Evolutionary conservation across 2,797 vertebrate species (phyloP).

Genomic region (Gallinago stenura): DNA sequence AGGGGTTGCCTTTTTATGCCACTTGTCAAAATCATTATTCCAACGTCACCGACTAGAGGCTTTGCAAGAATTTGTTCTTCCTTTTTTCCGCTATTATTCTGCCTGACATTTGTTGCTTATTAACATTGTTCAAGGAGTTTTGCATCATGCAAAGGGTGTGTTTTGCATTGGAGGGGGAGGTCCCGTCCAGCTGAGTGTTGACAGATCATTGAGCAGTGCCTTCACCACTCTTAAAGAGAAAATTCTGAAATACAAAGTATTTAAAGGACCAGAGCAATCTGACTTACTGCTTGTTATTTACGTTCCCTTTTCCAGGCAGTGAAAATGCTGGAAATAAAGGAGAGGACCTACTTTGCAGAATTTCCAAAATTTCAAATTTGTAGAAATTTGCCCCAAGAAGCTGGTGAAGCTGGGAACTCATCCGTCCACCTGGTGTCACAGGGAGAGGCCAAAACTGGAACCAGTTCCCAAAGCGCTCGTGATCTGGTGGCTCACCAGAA

Average conservation of each 20-base stretch:
- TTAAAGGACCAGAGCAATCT: neutral
- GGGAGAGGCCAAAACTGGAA: neutral
- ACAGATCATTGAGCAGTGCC: too few relatives aligned
- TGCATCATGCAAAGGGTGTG: too few relatives aligned
- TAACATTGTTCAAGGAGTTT: neutral
- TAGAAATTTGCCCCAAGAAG: neutral
- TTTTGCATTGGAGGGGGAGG: neutral
- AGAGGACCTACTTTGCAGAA: neutral
- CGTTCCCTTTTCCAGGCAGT: neutral
- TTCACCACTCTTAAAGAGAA: neutral
- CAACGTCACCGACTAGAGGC: neutral
- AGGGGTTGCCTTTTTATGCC: neutral
- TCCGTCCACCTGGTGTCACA: fast-evolving
- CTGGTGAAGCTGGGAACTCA: neutral
- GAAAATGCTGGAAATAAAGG: neutral
- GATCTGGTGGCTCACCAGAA: neutral
- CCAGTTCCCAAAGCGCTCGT: fast-evolving
- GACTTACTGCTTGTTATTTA: neutral
- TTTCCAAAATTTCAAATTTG: neutral
- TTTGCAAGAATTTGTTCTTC: neutral
- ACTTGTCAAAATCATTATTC: neutral
- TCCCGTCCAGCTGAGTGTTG: neutral
- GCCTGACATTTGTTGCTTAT: neutral
- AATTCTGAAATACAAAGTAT: neutral
- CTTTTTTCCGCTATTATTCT: neutral